Evolutionary conservation across 2,113 vertebrate genomes (phyloP).

Genomic region (Grus americana): DNA sequence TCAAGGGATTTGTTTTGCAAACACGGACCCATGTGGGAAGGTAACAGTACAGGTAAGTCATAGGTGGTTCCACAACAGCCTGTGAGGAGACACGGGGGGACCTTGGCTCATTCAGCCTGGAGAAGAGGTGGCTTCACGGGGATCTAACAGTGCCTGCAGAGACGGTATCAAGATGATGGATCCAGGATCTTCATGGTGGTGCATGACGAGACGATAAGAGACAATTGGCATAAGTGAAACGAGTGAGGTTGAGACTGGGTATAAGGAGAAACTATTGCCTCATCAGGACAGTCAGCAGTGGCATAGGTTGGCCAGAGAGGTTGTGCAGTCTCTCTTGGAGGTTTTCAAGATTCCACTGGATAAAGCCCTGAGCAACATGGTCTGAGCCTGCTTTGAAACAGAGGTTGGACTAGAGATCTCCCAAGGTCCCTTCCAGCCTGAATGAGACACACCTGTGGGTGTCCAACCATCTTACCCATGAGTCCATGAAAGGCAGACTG

Average conservation of each 20-base stretch:
- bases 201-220: neutral
- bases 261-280: neutral
- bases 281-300: neutral
- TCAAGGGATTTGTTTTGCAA: neutral
- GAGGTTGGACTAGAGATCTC: neutral
- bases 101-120: neutral
- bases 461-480: neutral
- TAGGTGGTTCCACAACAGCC: neutral
- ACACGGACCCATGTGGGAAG: neutral
- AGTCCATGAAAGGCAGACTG: neutral
- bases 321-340: neutral
- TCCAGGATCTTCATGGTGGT: neutral
- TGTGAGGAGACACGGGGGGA: neutral
- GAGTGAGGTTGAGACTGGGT: neutral
- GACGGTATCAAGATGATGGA: accelerated
- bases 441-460: neutral
- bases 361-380: neutral
- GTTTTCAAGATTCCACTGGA: neutral
- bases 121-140: neutral
- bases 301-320: neutral
- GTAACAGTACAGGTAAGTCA: neutral
- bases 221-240: neutral
- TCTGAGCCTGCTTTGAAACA: neutral
- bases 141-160: neutral
- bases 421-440: neutral